A percentile compares a stretch with the other conserved stretches of the same genome.
These are phyloP conservation scores for Lepidostoma basale DNA, from an alignment of 1,140 invertebrate genomes.

Conservation along the genomic window DNA sequence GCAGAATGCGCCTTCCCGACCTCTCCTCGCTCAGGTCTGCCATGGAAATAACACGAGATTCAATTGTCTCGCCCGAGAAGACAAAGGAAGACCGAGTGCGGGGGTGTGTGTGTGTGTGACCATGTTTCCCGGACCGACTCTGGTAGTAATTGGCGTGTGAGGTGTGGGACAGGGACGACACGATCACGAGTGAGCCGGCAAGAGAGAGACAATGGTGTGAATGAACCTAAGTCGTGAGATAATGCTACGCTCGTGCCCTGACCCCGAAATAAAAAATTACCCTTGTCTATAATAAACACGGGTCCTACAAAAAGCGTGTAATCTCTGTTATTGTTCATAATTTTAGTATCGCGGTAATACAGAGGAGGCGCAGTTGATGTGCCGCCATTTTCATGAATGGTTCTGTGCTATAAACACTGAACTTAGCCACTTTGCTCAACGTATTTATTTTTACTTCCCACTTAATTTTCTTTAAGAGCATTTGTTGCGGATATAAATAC, in stretches of 20 bases:
- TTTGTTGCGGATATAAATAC: no score
- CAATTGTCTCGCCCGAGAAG: conserved; percentile 29
- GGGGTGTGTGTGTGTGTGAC: background rate
- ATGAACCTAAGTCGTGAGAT: conserved; percentile 21
- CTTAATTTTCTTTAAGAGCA: no score
- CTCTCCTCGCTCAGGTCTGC: background rate
- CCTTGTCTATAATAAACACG: conserved; percentile 15
- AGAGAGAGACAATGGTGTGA: conserved; percentile 20
- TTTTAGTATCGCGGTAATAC: background rate
- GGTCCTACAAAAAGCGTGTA: background rate
- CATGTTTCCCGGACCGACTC: conserved; percentile 12
- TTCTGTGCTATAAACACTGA: no score
- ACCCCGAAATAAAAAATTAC: conserved; percentile 18
- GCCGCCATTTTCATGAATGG: no score
- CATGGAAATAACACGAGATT: conserved; percentile 18
- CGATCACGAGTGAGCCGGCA: background rate
- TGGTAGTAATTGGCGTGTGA: conserved; percentile 21
- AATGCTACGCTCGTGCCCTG: conserved; percentile 9
- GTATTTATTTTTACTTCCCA: no score
- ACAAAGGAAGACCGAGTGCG: conserved; percentile 2
- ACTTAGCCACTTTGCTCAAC: no score
- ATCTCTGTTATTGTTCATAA: background rate
- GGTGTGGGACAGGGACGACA: conserved; percentile 5
- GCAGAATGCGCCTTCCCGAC: background rate
- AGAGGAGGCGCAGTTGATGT: no score